Evolutionary conservation across 2,888 invertebrate genomes (phyloP).

Genomic region (Onchidella celtica): DNA sequence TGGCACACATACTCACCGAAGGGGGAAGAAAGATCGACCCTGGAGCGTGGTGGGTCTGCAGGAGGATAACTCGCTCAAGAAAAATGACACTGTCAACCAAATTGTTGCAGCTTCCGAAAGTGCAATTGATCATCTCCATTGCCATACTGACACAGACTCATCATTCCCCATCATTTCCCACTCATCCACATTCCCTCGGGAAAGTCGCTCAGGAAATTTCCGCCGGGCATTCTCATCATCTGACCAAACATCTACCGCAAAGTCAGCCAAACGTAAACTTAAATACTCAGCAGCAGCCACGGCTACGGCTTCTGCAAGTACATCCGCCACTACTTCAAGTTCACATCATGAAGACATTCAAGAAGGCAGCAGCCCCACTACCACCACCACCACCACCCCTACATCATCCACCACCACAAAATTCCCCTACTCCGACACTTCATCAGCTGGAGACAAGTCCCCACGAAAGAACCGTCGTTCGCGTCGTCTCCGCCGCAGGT

Average conservation of each 20-base stretch:
- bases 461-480: slow-evolving; percentile 15
- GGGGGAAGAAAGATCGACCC: slow-evolving; percentile 83
- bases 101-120: slow-evolving; percentile 94
- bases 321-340: neutral
- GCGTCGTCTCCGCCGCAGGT: neutral
- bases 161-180: slow-evolving; percentile 39
- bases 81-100: slow-evolving; percentile 73
- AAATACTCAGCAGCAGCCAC: slow-evolving; percentile 52
- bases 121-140: slow-evolving; percentile 87
- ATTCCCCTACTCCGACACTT: neutral
- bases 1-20: slow-evolving; percentile 38
- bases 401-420: neutral
- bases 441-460: slow-evolving; percentile 21
- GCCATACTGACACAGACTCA: slow-evolving; percentile 48
- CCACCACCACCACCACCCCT: neutral
- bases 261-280: slow-evolving; percentile 66
- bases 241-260: slow-evolving; percentile 52
- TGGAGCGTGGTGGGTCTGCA: slow-evolving; percentile 94
- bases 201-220: slow-evolving; percentile 53
- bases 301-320: neutral
- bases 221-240: slow-evolving; percentile 56
- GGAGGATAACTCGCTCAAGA: slow-evolving; percentile 82
- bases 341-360: neutral
- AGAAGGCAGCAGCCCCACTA: neutral
- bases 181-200: slow-evolving; percentile 63